Evolutionary conservation across 1,140 invertebrate genomes (phyloP), one percentile per base, ranked within the genome.

Genomic region (Adelges cooleyi): DNA sequence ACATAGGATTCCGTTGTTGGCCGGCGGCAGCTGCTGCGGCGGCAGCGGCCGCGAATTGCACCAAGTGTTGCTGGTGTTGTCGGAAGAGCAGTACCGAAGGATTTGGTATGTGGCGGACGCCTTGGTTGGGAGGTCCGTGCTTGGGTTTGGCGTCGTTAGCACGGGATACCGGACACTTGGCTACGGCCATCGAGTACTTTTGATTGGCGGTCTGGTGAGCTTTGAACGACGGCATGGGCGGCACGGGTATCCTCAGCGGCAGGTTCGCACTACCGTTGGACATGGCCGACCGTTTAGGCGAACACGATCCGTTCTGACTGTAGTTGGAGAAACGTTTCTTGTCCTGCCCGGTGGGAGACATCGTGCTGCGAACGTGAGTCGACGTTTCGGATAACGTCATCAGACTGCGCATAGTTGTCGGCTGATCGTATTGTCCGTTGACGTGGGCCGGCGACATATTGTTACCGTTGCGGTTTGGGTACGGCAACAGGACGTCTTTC

Each of bases 81-180:
- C 73, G 68, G 59, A 69, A 71, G 33, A 73, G 68, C 11, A 74
- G 54, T 1, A 71, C 69, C 1, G 73, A 73, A 10, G 75, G 74
- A 67, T 75, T 75, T 2, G 75, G 74, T 51, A 76, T 76, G 51
- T 75, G 74, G 11, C 75, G 65, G 3, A 76, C 73, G 27, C 65
- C 70, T 56, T 74, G 74, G 67, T 74, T 76, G 20, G 72, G 74
- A 3, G 71, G 72, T 51, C 73, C 72, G 15, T 62, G 46, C 50
- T 68, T 50, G n/a, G 68, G 38, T 36, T 36, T 42, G 2, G 44
- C 27, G 18, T 50, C 46, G 11, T 48, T 53, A 2, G 40, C 25
- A 29, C 53, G 65, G 8, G 65, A 42, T 2, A 25, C 3, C 8
- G 15, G 23, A 1, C n/a, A 2, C 33, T 48, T 62, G 23, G 15